phyloP scores from a whole-genome alignment of 2,888 invertebrate genomes.

The Acanthococcus lagerstroemiae region DNA sequence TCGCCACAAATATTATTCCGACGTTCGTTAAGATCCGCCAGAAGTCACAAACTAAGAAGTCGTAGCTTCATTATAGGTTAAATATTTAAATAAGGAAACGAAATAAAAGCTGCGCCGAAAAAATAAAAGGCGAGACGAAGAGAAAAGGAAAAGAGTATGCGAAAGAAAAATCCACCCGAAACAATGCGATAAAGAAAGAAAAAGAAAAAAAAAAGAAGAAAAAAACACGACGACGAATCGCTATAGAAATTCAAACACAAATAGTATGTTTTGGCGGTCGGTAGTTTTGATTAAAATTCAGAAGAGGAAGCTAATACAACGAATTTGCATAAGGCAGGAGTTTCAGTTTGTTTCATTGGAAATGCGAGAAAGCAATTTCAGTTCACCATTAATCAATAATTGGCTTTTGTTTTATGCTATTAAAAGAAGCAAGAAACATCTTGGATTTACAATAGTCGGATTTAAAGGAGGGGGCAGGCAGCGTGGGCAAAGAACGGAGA shows the following conservation, averaged over 20 bases:
- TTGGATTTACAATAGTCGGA: constrained; percentile 31
- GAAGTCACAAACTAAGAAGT: neutral
- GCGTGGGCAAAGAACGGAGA: constrained; percentile 4
- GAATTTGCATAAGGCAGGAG: constrained; percentile 30
- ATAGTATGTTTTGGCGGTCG: constrained; percentile 28
- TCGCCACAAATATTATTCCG: too few relatives aligned
- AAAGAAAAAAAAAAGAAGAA: neutral
- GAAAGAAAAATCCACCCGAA: neutral
- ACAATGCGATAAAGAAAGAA: neutral
- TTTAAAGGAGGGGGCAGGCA: constrained; percentile 15
- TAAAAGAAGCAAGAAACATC: constrained; percentile 31
- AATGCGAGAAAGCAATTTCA: constrained; percentile 31
- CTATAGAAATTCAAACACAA: constrained; percentile 30
- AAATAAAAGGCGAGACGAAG: constrained; percentile 4
- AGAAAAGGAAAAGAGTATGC: constrained; percentile 7
- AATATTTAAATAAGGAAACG: constrained; percentile 17
- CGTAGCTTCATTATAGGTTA: constrained; percentile 18
- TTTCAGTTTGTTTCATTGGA: constrained; percentile 31
- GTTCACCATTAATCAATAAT: constrained; percentile 31
- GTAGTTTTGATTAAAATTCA: constrained; percentile 31
- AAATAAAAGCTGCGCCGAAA: neutral
- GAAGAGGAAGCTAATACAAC: constrained; percentile 29
- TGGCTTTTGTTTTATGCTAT: constrained; percentile 31
- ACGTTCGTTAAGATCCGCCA: too few relatives aligned
- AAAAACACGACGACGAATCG: neutral